Evolutionary conservation across 2,888 invertebrate genomes (phyloP).

Genomic region (Eupithecia vulgata): DNA sequence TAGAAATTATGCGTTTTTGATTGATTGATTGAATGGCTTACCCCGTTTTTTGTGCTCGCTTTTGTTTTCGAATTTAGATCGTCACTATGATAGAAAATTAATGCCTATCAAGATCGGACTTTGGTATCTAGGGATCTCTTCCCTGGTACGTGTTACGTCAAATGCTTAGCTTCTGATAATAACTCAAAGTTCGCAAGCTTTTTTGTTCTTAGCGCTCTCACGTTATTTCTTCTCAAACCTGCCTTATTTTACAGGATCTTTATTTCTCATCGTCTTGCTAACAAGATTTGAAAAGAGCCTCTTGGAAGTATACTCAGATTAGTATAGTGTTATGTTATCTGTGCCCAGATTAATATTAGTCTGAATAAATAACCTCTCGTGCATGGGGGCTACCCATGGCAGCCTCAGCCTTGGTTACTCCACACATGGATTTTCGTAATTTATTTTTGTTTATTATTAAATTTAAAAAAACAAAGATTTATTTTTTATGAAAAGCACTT

Average conservation of each 20-base stretch:
- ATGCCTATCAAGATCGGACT: constrained; percentile 2
- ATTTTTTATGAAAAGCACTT: too few species aligned
- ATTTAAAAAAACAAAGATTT: too few species aligned
- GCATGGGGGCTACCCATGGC: too few species aligned
- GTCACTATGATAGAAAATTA: background rate
- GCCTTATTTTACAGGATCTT: background rate
- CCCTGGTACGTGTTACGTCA: background rate
- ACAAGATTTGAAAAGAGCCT: background rate
- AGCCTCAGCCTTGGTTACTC: too few species aligned
- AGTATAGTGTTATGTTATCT: background rate
- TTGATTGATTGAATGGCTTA: too few species aligned
- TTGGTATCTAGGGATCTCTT: background rate
- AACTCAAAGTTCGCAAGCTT: constrained; percentile 1
- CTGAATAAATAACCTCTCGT: background rate
- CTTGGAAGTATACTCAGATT: background rate
- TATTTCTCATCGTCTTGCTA: background rate
- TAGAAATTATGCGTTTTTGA: too few species aligned
- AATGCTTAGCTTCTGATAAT: background rate
- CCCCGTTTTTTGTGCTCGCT: background rate
- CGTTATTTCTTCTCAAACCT: background rate
- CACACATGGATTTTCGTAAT: too few species aligned
- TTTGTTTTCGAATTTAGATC: background rate
- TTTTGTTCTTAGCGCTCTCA: background rate
- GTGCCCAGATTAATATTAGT: background rate
- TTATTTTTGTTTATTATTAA: too few species aligned